Evolutionary conservation across 1,140 invertebrate species (phyloP), one percentile per base, ranked within the genome.

Genomic region (Sminthurides bifidus): DNA sequence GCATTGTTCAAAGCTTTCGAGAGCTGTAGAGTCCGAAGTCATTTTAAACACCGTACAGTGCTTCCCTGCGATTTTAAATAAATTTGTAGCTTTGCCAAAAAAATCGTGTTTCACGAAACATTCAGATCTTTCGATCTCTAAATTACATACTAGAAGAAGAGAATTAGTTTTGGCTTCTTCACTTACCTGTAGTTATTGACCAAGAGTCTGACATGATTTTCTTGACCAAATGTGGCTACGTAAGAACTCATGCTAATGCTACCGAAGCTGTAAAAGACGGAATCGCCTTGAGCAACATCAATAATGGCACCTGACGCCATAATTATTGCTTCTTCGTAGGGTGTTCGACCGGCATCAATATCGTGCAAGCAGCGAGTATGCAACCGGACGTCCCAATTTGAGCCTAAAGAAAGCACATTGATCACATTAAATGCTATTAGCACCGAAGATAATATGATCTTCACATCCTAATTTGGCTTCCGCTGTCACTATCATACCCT

Each of bases 291-390:
- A 44, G 59, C 51, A 57, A 53, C 43, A 19, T 61, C 52, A 23
- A 53, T 40, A n/a, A 56, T 48, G 29, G 54, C 46, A 5, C 44
- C 43, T 1, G n/a, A 52, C 19, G 45, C 30, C 52, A 61, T 54
- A 27, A 54, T 56, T 49, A 61, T 30, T 31, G 54, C 54, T 48
- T 61, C 54, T 26, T 61, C 59, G 26, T 61, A 61, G 8, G 55
- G 29, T 3, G 59, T 54, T n/a, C 43, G 14, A 19, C 46, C 52
- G 6, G 35, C 21, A 33, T 52, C 50, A 17, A n/a, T 23, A 19
- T 57, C 54, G 35, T 57, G 54, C 12, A 61, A 45, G 23, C 49
- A 19, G 31, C 37, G 19, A 33, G 24, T 49, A 38, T 61, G 54
- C 19, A 61, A 26, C 5, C 51, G 51, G 33, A 53, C 41, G 30